These are phyloP conservation scores for Xestia xanthographa DNA, from an alignment of 2,888 invertebrate species.

Conservation along the genomic window DNA sequence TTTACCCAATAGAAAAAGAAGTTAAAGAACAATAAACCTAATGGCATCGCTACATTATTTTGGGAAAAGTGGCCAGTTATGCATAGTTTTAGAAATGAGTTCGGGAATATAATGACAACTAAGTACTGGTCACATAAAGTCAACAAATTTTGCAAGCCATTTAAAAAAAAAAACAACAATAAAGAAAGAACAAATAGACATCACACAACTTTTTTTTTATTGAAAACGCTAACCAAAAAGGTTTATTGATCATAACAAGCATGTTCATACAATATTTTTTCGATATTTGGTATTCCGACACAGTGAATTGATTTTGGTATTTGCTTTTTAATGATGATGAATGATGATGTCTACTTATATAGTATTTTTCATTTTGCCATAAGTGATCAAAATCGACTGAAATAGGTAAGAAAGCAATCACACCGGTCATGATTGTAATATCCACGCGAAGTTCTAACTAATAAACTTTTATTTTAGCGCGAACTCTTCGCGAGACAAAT, in stretches of 20 bases:
- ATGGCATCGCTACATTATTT: slow-evolving; percentile 7
- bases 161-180: slow-evolving; percentile 2
- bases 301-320: neutral
- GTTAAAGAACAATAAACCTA: slow-evolving; percentile 1
- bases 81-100: slow-evolving; percentile 3
- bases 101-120: neutral
- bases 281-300: neutral
- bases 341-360: neutral
- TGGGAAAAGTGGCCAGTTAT: neutral
- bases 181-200: no score
- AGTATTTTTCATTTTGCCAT: neutral
- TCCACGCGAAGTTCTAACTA: neutral
- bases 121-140: neutral
- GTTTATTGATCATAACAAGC: neutral
- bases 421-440: neutral
- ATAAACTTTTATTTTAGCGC: slow-evolving; percentile 38
- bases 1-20: neutral
- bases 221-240: slow-evolving; percentile 5
- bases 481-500: slow-evolving; percentile 41
- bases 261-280: neutral
- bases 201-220: neutral
- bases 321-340: no score
- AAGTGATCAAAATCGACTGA: neutral
- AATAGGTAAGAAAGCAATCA: neutral
- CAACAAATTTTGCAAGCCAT: neutral